Percentiles rank a stretch among this genome's conserved stretches.
Evolutionary conservation across 2,888 invertebrate genomes (phyloP).

Genomic region (Anarsia innoxiella): DNA sequence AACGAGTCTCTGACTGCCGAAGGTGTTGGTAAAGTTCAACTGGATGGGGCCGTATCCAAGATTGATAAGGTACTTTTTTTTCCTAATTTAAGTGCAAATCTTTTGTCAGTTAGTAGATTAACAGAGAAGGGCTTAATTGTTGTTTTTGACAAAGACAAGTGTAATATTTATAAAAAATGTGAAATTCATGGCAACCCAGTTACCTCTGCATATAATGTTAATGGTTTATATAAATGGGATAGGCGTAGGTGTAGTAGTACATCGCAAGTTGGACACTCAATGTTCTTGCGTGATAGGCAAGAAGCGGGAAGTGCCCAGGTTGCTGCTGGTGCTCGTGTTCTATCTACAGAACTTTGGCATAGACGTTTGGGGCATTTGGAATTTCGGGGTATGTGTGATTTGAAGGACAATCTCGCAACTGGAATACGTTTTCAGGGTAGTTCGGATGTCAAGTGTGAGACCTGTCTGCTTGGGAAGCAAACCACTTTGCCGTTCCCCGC

Average conservation of each 20-base stretch:
- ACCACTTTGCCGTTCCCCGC: background rate
- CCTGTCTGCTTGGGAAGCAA: background rate
- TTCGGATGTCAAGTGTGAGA: background rate
- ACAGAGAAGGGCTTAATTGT: background rate
- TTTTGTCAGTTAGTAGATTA: conserved; percentile 4
- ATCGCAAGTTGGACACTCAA: conserved; percentile 1
- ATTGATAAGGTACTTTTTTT: conserved; percentile 7
- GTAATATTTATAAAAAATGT: conserved; percentile 6
- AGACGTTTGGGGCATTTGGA: conserved; percentile 1
- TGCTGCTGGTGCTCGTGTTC: conserved; percentile 5
- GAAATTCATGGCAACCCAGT: conserved; percentile 5
- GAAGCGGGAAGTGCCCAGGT: conserved; percentile 6
- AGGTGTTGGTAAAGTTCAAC: background rate
- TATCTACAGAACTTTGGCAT: conserved; percentile 3
- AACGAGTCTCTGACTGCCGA: background rate
- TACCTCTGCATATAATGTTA: background rate
- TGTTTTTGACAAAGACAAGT: background rate
- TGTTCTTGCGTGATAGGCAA: conserved; percentile 3
- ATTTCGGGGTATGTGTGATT: background rate
- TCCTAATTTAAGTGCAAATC: conserved; percentile 3
- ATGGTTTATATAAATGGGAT: conserved; percentile 8
- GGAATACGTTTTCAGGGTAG: conserved; percentile 2
- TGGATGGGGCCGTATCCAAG: background rate
- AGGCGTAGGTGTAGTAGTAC: background rate
- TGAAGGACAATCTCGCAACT: background rate